Conservation (phyloP, 2,888 invertebrate genomes). For the Germaria angustata region DNA sequence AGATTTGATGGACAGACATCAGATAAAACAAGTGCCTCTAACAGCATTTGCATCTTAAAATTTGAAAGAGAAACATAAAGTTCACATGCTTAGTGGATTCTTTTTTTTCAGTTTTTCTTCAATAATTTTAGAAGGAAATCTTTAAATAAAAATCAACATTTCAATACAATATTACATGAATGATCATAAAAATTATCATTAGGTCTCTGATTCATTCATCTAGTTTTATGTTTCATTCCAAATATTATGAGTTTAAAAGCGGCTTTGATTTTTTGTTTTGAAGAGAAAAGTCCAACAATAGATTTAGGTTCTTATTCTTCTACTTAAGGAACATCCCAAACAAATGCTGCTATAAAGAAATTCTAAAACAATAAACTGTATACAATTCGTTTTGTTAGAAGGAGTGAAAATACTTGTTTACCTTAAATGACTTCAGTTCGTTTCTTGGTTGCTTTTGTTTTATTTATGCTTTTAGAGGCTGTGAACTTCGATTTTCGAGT, state of each 20-base stretch:
- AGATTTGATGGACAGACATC: slow-evolving; percentile 60
- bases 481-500: neutral
- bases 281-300: slow-evolving; percentile 27
- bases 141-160: slow-evolving; percentile 28
- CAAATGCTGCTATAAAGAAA: neutral
- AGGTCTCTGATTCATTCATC: slow-evolving; percentile 5
- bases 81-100: slow-evolving; percentile 29
- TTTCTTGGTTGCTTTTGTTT: neutral
- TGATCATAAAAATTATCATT: slow-evolving; percentile 11
- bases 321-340: neutral
- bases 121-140: slow-evolving; percentile 56
- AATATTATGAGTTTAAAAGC: slow-evolving; percentile 51
- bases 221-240: slow-evolving; percentile 15
- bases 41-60: slow-evolving; percentile 56
- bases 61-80: neutral
- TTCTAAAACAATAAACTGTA: neutral
- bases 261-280: neutral
- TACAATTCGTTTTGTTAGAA: slow-evolving; percentile 9
- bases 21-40: slow-evolving; percentile 64
- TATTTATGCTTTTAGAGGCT: neutral
- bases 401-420: slow-evolving; percentile 13
- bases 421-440: neutral
- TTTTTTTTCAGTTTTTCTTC: neutral
- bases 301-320: slow-evolving; percentile 18
- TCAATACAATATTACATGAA: neutral